Conservation (phyloP, 2,888 invertebrate species). For the Cataglyphis rosenhaueri region DNA sequence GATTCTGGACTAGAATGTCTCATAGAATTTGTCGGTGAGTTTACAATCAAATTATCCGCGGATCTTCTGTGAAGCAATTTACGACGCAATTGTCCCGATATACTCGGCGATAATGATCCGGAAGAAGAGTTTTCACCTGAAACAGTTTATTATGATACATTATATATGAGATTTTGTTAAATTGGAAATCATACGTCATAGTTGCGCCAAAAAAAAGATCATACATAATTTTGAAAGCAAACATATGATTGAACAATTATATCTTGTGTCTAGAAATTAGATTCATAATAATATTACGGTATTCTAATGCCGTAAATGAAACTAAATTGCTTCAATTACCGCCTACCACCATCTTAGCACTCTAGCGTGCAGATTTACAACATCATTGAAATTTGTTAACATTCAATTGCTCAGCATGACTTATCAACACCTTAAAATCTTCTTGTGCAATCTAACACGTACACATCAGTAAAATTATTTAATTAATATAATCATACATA, state of each 20-base stretch:
- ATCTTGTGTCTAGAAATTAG: constrained; percentile 48
- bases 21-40: constrained; percentile 82
- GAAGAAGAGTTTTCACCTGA: constrained; percentile 81
- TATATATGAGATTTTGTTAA: constrained; percentile 24
- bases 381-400: constrained; percentile 5
- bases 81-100: constrained; percentile 77
- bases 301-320: constrained; percentile 62
- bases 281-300: constrained; percentile 50
- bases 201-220: constrained; percentile 20
- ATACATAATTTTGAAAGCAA: constrained; percentile 28
- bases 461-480: neutral
- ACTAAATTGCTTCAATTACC: constrained; percentile 70
- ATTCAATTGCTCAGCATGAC: neutral
- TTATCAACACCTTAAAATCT: neutral
- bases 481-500: neutral
- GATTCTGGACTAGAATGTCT: constrained; percentile 84
- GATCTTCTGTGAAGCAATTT: constrained; percentile 83
- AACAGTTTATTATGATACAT: constrained; percentile 62
- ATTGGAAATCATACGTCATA: neutral
- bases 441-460: neutral
- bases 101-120: constrained; percentile 81
- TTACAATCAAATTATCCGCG: constrained; percentile 82
- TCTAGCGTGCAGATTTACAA: constrained; percentile 35
- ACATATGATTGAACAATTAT: constrained; percentile 43
- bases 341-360: constrained; percentile 56